phyloP scores from a whole-genome alignment of 2,797 vertebrate genomes.

The Falco peregrinus region DNA sequence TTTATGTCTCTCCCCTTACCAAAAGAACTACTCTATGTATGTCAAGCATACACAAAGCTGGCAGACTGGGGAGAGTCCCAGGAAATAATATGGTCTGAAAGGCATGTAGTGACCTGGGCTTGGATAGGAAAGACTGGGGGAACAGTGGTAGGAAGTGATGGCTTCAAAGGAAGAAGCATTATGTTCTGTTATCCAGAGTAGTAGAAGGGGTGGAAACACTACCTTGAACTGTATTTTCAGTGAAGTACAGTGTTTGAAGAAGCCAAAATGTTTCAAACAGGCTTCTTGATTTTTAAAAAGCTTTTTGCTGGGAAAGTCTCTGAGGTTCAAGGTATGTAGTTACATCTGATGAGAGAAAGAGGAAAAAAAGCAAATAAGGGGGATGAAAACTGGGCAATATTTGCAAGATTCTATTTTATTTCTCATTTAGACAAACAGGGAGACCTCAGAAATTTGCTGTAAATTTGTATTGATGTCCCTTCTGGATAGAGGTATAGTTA shows the following conservation, averaged over 20 bases:
- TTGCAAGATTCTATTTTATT: not conserved
- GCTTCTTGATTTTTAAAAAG: not conserved
- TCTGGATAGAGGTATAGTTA: not conserved
- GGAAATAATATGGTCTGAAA: not conserved
- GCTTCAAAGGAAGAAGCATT: rapidly evolving
- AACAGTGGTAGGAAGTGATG: not conserved
- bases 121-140: not conserved
- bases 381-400: not conserved
- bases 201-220: not conserved
- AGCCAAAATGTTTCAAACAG: not conserved
- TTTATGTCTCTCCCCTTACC: not conserved
- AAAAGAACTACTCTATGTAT: not conserved
- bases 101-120: rapidly evolving
- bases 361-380: not conserved
- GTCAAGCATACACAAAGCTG: not conserved
- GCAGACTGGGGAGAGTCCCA: not conserved
- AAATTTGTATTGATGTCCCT: rapidly evolving
- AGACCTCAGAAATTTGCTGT: not conserved
- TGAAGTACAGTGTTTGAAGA: not conserved
- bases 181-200: not conserved
- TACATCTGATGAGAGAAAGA: not conserved
- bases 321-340: not conserved
- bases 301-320: not conserved
- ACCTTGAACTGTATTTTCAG: not conserved
- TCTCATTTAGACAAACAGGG: not conserved